Evolutionary conservation across 2,113 vertebrate genomes (phyloP).

Genomic region (Telmatochromis sp.): DNA sequence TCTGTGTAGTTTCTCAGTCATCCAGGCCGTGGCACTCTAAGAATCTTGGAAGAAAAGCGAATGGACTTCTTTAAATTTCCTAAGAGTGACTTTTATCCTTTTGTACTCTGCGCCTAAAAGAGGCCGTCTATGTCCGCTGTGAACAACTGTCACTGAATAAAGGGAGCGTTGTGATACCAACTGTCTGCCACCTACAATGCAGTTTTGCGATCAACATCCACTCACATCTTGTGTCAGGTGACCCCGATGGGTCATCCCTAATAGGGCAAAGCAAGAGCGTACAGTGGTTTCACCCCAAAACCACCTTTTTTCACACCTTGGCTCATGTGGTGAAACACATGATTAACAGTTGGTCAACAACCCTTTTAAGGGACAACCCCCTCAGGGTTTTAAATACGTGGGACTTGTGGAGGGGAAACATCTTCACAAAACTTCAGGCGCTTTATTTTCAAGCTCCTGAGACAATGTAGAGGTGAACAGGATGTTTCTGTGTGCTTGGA

Average conservation of each 20-base stretch:
- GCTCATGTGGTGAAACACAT: background rate
- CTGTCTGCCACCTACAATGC: too few relatives aligned
- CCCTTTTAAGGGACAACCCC: background rate
- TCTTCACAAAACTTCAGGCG: rapidly evolving
- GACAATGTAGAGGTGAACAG: background rate
- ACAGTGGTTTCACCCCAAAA: background rate
- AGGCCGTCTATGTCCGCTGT: rapidly evolving
- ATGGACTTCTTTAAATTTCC: background rate
- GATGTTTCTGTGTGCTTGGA: background rate
- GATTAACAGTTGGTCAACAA: background rate
- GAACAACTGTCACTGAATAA: background rate
- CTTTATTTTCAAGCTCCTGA: background rate
- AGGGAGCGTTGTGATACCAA: background rate
- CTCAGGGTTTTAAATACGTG: background rate
- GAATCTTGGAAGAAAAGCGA: rapidly evolving
- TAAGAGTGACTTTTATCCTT: background rate
- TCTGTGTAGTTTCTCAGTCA: background rate
- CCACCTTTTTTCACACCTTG: background rate
- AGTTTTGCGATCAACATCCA: too few relatives aligned
- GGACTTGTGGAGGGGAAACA: background rate
- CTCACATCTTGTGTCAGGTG: too few relatives aligned
- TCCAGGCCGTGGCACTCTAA: rapidly evolving
- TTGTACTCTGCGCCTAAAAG: background rate
- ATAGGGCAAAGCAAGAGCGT: background rate
- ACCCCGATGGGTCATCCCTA: background rate